phyloP scores from a whole-genome alignment of 2,113 vertebrate species.

The Caranx ignobilis region DNA sequence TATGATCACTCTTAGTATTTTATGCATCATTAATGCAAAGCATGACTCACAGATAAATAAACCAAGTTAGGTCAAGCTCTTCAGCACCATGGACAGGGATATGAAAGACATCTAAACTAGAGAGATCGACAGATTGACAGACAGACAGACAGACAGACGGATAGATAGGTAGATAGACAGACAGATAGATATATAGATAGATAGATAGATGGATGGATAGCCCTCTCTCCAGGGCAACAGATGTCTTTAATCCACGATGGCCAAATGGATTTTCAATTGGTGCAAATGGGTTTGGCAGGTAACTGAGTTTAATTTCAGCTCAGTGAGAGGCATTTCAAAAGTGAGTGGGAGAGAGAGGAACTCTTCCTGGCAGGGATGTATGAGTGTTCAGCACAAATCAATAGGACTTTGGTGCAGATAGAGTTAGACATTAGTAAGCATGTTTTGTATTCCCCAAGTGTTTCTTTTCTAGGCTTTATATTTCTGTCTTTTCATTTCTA shows the following conservation, averaged over 20 bases:
- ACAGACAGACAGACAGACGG: too few relatives aligned
- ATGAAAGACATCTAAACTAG: too few relatives aligned
- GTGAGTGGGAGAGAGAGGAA: not conserved
- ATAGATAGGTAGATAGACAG: too few relatives aligned
- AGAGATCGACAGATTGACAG: too few relatives aligned
- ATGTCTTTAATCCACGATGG: not conserved
- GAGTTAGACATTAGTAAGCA: not conserved
- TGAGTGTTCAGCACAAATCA: not conserved
- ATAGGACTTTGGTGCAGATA: not conserved
- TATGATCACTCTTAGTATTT: too few relatives aligned
- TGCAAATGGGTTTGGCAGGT: not conserved
- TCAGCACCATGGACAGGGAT: too few relatives aligned
- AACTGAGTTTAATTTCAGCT: not conserved
- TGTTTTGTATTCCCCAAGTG: not conserved
- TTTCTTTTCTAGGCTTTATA: not conserved
- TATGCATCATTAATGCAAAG: too few relatives aligned
- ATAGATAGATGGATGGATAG: too few relatives aligned
- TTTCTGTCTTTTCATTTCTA: not conserved
- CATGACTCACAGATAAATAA: too few relatives aligned
- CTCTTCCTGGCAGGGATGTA: not conserved
- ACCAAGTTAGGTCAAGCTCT: too few relatives aligned
- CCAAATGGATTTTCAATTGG: not conserved
- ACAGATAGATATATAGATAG: too few relatives aligned
- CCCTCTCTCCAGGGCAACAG: not conserved
- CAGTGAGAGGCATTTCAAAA: not conserved